Percentiles rank a stretch among this genome's conserved stretches.
Evolutionary conservation across 1,140 invertebrate genomes (phyloP).

Genomic region (Fopius arisanus): DNA sequence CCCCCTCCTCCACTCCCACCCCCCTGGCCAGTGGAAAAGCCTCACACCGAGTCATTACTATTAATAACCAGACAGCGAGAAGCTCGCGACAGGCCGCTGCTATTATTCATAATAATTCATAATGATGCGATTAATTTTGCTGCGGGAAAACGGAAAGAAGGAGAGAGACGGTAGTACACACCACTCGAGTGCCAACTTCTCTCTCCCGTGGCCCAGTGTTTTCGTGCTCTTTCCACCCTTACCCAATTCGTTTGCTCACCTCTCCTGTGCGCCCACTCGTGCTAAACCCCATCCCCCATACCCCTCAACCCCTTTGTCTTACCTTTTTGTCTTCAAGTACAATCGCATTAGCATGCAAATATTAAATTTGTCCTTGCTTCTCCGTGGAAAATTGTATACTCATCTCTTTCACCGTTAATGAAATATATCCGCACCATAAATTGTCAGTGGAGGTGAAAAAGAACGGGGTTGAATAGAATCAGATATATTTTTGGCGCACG

Average conservation of each 20-base stretch:
- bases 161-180: slow-evolving; percentile 12
- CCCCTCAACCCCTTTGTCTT: slow-evolving; percentile 16
- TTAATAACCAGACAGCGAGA: slow-evolving; percentile 52
- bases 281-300: slow-evolving; percentile 8
- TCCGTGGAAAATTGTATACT: background rate
- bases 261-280: background rate
- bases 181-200: background rate
- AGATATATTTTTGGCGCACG: slow-evolving; percentile 40
- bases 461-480: slow-evolving; percentile 22
- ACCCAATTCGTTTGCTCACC: slow-evolving; percentile 17
- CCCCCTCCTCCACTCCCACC: background rate
- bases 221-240: slow-evolving; percentile 9
- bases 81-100: slow-evolving; percentile 43
- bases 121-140: slow-evolving; percentile 53
- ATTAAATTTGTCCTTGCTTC: slow-evolving; percentile 42
- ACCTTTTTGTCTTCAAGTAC: slow-evolving; percentile 28
- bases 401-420: background rate
- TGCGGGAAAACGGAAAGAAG: slow-evolving; percentile 19
- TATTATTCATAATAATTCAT: slow-evolving; percentile 48
- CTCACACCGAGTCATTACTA: slow-evolving; percentile 51
- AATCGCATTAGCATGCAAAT: slow-evolving; percentile 56
- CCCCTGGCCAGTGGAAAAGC: slow-evolving; percentile 36
- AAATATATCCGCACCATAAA: slow-evolving; percentile 41
- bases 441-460: slow-evolving; percentile 45
- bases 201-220: background rate